These are phyloP conservation scores for Ciconia maguari DNA, from an alignment of 2,113 vertebrate species.

Conservation along the genomic window DNA sequence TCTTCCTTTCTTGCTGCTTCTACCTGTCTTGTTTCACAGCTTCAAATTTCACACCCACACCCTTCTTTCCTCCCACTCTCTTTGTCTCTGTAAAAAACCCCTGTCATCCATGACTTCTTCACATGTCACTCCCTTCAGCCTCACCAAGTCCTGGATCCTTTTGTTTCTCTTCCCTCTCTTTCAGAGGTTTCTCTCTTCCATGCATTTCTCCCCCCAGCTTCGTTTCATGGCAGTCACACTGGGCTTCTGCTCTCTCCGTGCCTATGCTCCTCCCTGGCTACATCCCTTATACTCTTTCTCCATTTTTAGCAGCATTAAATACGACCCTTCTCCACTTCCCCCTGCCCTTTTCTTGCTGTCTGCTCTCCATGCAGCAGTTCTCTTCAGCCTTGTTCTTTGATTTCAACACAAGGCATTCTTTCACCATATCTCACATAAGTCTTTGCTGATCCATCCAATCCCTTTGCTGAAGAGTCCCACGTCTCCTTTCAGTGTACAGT, in stretches of 20 bases:
- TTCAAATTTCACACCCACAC: conserved; percentile 43
- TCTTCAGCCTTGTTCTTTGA: not conserved
- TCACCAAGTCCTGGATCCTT: not conserved
- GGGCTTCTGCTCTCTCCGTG: not conserved
- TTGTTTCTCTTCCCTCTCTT: not conserved
- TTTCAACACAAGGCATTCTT: not conserved
- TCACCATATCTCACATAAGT: not conserved
- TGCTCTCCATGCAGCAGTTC: not conserved
- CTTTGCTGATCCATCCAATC: not conserved
- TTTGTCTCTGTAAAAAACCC: conserved; percentile 9
- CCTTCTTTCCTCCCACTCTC: conserved; percentile 34
- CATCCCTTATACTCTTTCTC: not conserved
- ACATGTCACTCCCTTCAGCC: not conserved
- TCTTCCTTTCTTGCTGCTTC: not conserved
- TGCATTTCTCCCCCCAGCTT: not conserved
- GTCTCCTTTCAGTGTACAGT: not conserved
- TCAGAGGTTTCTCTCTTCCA: not conserved
- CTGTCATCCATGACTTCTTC: conserved; percentile 23
- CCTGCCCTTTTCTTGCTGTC: not conserved
- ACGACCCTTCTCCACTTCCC: not conserved
- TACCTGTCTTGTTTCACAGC: conserved; percentile 23
- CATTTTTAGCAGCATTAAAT: not conserved
- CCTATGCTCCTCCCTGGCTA: not conserved
- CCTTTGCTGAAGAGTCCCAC: not conserved
- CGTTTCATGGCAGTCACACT: not conserved